phyloP scores from a whole-genome alignment of 2,797 vertebrate genomes.

The Dallia pectoralis region DNA sequence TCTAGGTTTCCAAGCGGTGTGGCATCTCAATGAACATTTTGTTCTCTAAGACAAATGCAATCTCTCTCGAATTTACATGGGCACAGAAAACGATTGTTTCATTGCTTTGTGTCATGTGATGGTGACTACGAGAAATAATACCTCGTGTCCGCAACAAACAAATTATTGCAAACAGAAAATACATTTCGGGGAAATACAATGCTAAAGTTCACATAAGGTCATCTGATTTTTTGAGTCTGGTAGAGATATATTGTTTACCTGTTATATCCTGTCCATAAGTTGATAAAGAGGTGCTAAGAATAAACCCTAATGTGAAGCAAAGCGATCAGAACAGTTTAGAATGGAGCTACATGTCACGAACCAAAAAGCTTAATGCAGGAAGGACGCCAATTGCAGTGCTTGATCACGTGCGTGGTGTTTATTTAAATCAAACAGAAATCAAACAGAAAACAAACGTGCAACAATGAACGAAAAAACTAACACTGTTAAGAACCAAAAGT shows the following conservation, averaged over 20 bases:
- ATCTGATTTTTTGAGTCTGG: not conserved
- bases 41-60: not conserved
- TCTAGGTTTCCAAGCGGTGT: not conserved
- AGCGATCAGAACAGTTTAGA: not conserved
- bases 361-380: too few species aligned
- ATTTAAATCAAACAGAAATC: too few species aligned
- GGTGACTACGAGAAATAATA: not conserved
- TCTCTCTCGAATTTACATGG: not conserved
- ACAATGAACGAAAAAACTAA: too few species aligned
- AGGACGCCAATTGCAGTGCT: too few species aligned
- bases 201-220: not conserved
- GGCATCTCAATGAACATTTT: not conserved
- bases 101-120: not conserved
- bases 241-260: conserved; percentile 12
- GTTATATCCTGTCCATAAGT: conserved; percentile 64
- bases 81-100: not conserved
- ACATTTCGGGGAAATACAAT: not conserved
- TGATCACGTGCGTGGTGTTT: too few species aligned
- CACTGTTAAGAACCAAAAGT: too few species aligned
- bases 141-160: too few species aligned
- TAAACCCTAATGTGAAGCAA: conserved; percentile 38
- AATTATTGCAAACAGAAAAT: too few species aligned
- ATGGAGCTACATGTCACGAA: not conserved
- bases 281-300: conserved; percentile 12
- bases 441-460: too few species aligned